These are phyloP conservation scores for Eurystomus gularis DNA, from an alignment of 2,113 vertebrate species.

Conservation along the genomic window DNA sequence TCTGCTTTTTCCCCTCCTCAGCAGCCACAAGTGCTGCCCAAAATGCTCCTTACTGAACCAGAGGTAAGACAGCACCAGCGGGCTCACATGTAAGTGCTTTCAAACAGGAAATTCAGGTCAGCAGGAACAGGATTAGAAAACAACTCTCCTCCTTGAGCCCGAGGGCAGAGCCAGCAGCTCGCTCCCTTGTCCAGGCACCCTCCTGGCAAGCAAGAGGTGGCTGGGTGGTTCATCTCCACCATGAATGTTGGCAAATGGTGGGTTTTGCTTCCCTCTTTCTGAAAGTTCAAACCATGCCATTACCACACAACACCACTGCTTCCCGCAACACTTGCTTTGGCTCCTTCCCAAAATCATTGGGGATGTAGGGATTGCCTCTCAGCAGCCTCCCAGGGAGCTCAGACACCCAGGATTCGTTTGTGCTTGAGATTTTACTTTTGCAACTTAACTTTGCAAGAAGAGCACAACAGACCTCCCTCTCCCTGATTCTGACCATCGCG, in stretches of 20 bases:
- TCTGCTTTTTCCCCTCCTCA: neutral
- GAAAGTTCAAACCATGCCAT: neutral
- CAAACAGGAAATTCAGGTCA: neutral
- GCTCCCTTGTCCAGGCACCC: neutral
- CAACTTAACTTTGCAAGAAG: neutral
- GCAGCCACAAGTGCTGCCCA: neutral
- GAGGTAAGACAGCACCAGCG: neutral
- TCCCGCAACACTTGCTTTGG: neutral
- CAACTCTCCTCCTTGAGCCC: neutral
- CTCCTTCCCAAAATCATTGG: neutral
- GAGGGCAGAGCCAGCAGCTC: neutral
- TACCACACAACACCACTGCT: accelerated
- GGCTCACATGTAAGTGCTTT: neutral
- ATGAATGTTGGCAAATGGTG: neutral
- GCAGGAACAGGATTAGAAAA: neutral
- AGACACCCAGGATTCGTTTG: neutral
- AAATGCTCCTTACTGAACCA: neutral
- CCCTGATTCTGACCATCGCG: neutral
- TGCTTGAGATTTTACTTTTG: neutral
- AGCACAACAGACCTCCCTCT: neutral
- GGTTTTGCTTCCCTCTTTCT: neutral
- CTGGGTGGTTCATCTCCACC: neutral
- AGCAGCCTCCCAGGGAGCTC: neutral
- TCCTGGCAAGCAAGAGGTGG: neutral
- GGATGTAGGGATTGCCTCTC: neutral